Base-by-base conservation (phyloP, 2,113 vertebrate species). In the Arvicanthis niloticus region DNA sequence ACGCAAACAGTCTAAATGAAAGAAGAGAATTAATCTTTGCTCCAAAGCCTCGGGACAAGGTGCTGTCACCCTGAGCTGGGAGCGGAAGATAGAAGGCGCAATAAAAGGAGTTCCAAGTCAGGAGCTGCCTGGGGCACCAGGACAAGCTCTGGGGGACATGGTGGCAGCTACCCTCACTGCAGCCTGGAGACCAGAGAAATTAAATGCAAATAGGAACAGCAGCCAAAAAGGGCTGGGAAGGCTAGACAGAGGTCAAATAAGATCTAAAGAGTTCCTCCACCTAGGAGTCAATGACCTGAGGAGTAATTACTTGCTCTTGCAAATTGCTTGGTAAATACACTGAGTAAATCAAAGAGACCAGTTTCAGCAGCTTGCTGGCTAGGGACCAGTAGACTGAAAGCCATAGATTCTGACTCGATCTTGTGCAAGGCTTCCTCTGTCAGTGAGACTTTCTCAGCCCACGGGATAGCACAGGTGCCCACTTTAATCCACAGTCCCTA, bases 261-360 rank as follows among this genome's bases (percentile, higher is more conserved):
- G 94, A 88, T 80, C 93, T 68, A 37, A 93, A 88, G 24, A 65
- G 16, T 34, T 86, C 88, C 96, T 51, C 70, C 76, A 93, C 95
- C 97, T 73, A 58, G 45, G 90, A 97, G 75, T 96, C 96, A 89
- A 34, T 81, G 77, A 96, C 68, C 94, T 80, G 94, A 89, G 91
- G 86, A 97, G 88, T 89, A 91, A 97, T 96, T 95, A 91, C 95
- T 95, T 95, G 67, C 56, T 96, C 91, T 96, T 93, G 81, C 95
- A 91, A 89, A 97, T 91, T 91, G 67, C 95, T 96, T 85, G 80
- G 88, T 98, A 98, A 98, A 98, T 95, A 93, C 17, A 1, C 77
- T 7, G 56, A 90, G 91, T 95, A 97, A 97, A 97, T 97, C 96
- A 96, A 95, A 95, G 94, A 68, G 48, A 11, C 70, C 60, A 34